Evolutionary conservation across 2,888 invertebrate species (phyloP).

Genomic region (Tetragonisca angustula): DNA sequence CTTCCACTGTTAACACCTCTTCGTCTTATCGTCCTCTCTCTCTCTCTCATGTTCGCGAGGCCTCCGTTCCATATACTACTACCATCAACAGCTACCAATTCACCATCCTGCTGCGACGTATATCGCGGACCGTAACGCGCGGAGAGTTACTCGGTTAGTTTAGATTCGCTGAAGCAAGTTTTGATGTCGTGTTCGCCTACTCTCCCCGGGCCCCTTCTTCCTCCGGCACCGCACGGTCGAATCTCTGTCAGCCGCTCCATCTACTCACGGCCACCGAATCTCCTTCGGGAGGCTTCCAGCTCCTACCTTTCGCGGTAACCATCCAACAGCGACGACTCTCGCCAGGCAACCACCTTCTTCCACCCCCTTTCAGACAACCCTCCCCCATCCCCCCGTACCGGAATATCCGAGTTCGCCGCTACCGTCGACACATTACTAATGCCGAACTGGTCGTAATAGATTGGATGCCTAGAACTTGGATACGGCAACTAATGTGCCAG

Average conservation of each 20-base stretch:
- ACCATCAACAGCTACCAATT: conserved; percentile 64
- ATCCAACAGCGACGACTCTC: conserved; percentile 47
- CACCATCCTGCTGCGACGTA: conserved; percentile 63
- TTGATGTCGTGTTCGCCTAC: conserved; percentile 77
- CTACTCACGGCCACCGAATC: conserved; percentile 48
- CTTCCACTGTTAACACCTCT: background rate
- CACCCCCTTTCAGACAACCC: conserved; percentile 42
- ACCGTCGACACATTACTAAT: conserved; percentile 80
- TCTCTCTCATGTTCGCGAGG: conserved; percentile 22
- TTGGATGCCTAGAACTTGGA: conserved; percentile 78
- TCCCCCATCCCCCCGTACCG: background rate
- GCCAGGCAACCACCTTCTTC: conserved; percentile 35
- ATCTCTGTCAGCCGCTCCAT: conserved; percentile 62
- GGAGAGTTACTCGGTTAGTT: conserved; percentile 81
- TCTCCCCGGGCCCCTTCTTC: conserved; percentile 49
- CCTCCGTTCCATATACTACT: conserved; percentile 60
- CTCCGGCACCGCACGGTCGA: conserved; percentile 47
- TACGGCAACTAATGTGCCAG: conserved; percentile 73
- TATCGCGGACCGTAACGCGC: conserved; percentile 73
- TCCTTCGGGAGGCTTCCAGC: conserved; percentile 54
- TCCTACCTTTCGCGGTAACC: conserved; percentile 53
- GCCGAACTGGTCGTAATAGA: conserved; percentile 81
- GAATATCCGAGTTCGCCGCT: conserved; percentile 60
- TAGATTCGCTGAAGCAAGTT: conserved; percentile 80
- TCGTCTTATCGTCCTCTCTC: background rate